A percentile compares a stretch with the other conserved stretches of the same genome.
Conservation (phyloP, 2,797 vertebrate genomes). For the Rhinella marina region DNA sequence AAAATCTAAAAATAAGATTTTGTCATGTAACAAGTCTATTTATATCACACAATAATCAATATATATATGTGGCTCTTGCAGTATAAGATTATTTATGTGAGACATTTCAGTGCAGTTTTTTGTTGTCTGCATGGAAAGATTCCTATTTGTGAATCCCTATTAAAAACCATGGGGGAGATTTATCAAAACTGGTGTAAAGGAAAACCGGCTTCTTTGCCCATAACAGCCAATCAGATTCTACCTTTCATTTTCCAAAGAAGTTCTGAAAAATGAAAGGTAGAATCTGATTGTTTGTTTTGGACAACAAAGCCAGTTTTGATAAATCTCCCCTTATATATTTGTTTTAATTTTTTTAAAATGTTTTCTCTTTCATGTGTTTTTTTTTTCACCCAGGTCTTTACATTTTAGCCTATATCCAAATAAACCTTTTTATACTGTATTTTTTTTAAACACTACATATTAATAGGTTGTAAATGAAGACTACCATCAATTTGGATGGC, state of each 20-base stretch:
- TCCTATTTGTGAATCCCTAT: background rate
- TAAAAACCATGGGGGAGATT: too few relatives aligned
- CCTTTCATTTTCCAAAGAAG: too few relatives aligned
- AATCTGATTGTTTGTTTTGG: too few relatives aligned
- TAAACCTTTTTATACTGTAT: slow-evolving; percentile 42
- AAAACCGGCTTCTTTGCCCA: too few relatives aligned
- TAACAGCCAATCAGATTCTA: too few relatives aligned
- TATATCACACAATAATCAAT: background rate
- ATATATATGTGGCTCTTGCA: background rate
- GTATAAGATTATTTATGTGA: background rate
- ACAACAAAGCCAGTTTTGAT: too few relatives aligned
- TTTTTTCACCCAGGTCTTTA: background rate
- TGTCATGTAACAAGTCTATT: background rate
- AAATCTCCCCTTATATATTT: background rate
- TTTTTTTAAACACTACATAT: slow-evolving; percentile 37
- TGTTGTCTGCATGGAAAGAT: background rate
- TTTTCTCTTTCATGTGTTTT: background rate
- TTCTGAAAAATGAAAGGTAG: too few relatives aligned
- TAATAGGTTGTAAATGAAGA: slow-evolving; percentile 44
- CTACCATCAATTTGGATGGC: slow-evolving; percentile 57
- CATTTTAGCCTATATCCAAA: slow-evolving; percentile 25
- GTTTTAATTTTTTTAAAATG: background rate
- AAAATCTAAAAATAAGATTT: background rate
- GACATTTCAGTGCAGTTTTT: background rate
- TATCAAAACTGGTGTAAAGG: too few relatives aligned